Percentiles rank a stretch among this genome's conserved stretches.
These are phyloP conservation scores for Cerceris rybyensis DNA, from an alignment of 2,888 invertebrate species.

Conservation along the genomic window DNA sequence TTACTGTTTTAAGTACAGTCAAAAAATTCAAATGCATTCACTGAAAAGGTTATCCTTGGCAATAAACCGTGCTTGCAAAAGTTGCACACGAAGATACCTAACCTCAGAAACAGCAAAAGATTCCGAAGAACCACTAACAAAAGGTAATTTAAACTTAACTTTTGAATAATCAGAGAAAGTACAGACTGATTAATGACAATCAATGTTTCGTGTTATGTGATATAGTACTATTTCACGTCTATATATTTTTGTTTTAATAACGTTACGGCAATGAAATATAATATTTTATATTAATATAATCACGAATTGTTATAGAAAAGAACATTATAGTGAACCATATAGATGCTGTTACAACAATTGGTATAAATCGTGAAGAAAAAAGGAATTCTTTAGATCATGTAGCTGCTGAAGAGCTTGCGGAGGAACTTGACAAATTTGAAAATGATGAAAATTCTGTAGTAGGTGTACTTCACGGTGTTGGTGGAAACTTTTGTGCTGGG, in stretches of 20 bases:
- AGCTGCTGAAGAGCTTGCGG: conserved; percentile 87
- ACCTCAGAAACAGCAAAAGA: conserved; percentile 23
- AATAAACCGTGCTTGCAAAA: neutral
- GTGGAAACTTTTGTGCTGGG: conserved; percentile 97
- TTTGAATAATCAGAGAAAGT: neutral
- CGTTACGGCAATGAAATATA: no score
- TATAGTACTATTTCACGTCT: no score
- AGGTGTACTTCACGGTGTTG: conserved; percentile 93
- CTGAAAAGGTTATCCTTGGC: conserved; percentile 11
- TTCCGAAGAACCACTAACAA: neutral
- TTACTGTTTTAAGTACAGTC: no score
- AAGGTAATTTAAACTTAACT: neutral
- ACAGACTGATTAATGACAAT: neutral
- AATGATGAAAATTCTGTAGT: conserved; percentile 87
- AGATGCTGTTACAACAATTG: conserved; percentile 86
- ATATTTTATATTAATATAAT: no score
- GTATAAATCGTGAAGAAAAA: conserved; percentile 92
- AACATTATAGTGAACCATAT: conserved; percentile 36
- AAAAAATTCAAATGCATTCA: conserved; percentile 29
- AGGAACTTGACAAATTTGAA: conserved; percentile 91
- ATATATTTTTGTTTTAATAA: no score
- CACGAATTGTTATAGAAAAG: conserved; percentile 47
- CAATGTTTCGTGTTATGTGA: neutral
- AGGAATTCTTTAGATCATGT: conserved; percentile 91
- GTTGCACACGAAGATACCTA: conserved; percentile 7